phyloP scores from a whole-genome alignment of 2,888 invertebrate genomes.

The Salpingus planirostris region DNA sequence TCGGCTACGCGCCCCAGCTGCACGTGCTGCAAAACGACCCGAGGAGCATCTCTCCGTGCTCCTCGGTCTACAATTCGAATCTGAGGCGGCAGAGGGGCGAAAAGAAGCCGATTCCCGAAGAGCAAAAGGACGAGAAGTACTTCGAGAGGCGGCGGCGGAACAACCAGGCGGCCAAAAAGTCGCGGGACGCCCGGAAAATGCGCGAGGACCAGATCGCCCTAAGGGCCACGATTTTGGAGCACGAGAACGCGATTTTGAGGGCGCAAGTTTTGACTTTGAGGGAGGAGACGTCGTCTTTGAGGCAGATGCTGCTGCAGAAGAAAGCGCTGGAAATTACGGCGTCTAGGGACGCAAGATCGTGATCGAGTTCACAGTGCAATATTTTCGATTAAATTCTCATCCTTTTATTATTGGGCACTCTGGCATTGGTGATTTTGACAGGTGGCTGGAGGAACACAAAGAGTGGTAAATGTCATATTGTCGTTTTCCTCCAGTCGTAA shows the following conservation, averaged over 20 bases:
- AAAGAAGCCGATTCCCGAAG: constrained; percentile 78
- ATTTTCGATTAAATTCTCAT: no score
- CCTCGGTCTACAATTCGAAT: constrained; percentile 18
- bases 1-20: constrained; percentile 13
- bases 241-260: constrained; percentile 77
- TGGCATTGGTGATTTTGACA: no score
- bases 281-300: constrained; percentile 66
- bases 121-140: constrained; percentile 83
- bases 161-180: constrained; percentile 89
- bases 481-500: no score
- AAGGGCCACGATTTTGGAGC: constrained; percentile 74
- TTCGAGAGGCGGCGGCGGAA: constrained; percentile 79
- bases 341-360: constrained; percentile 6
- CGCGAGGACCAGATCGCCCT: constrained; percentile 86
- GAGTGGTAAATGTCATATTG: no score
- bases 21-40: constrained; percentile 13
- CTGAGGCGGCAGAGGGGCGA: constrained; percentile 61
- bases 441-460: no score
- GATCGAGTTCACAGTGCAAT: no score
- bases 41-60: constrained; percentile 16
- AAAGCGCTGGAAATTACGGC: constrained; percentile 35
- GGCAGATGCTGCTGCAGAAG: constrained; percentile 53
- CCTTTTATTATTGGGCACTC: no score
- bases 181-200: constrained; percentile 76
- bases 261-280: constrained; percentile 73